phyloP scores from a whole-genome alignment of 1,140 invertebrate species.

The Metaphire vulgaris region DNA sequence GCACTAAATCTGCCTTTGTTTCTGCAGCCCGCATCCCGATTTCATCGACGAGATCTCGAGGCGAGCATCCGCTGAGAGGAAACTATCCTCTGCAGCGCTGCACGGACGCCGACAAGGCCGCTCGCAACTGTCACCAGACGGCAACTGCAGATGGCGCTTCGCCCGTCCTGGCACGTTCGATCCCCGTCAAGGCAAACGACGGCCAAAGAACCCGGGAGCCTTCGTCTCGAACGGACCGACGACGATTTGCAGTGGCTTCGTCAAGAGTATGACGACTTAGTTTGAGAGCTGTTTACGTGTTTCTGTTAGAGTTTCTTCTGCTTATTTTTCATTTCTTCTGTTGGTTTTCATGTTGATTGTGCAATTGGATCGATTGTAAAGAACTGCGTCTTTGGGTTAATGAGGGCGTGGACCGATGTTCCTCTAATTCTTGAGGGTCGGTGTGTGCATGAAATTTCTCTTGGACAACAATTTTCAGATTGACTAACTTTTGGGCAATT shows the following conservation, averaged over 20 bases:
- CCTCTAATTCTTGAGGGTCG: no score
- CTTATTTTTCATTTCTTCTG: no score
- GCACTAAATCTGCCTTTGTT: neutral
- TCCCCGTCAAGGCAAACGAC: neutral
- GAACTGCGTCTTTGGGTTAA: no score
- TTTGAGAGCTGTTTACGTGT: no score
- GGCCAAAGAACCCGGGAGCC: neutral
- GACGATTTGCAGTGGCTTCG: neutral
- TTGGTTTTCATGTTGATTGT: no score
- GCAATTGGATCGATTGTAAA: no score
- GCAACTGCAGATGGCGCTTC: neutral
- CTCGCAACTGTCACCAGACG: neutral
- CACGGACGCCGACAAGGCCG: neutral
- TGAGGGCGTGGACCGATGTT: no score
- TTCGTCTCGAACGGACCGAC: neutral
- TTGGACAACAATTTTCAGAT: no score
- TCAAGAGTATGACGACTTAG: neutral
- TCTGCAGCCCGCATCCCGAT: neutral
- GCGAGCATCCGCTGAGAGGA: neutral
- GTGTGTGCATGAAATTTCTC: no score
- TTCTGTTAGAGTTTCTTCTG: no score
- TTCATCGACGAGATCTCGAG: neutral
- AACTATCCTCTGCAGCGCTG: neutral
- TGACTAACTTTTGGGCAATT: no score
- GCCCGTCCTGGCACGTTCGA: neutral